phyloP scores from a whole-genome alignment of 2,888 invertebrate species.

The Drosophila paranaensis region DNA sequence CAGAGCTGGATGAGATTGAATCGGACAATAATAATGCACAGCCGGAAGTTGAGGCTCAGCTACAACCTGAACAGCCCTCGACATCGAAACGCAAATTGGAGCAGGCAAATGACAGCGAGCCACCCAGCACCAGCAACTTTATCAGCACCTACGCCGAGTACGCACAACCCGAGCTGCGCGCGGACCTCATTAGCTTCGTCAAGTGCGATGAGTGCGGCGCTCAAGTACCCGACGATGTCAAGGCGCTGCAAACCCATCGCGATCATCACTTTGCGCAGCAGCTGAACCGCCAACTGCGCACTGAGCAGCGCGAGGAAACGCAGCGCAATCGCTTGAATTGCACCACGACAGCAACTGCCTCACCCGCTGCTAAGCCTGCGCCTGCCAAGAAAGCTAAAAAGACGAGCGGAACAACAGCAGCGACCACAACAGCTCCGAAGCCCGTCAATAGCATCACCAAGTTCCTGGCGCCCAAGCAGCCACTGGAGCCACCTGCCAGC shows the following conservation, averaged over 20 bases:
- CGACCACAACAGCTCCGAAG: not conserved
- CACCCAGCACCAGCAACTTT: constrained; percentile 42
- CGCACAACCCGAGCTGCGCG: constrained; percentile 63
- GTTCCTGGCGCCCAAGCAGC: constrained; percentile 60
- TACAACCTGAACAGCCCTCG: constrained; percentile 29
- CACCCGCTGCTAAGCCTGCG: constrained; percentile 16
- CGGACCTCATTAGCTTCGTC: constrained; percentile 60
- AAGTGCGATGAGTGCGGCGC: constrained; percentile 89
- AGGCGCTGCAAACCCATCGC: constrained; percentile 87
- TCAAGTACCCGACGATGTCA: constrained; percentile 86
- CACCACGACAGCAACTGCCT: constrained; percentile 7
- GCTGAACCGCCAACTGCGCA: constrained; percentile 87
- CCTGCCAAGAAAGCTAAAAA: constrained; percentile 36
- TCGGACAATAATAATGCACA: constrained; percentile 18
- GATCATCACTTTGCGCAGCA: constrained; percentile 91
- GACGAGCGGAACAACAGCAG: not conserved
- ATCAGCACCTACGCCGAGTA: constrained; percentile 79
- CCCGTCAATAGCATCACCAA: constrained; percentile 67
- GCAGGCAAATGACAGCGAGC: constrained; percentile 4
- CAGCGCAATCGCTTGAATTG: constrained; percentile 50
- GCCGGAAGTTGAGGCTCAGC: not conserved
- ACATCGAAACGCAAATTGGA: constrained; percentile 58
- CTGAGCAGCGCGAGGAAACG: constrained; percentile 72
- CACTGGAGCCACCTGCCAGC: constrained; percentile 26
- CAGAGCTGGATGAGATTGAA: constrained; percentile 64